Conservation (phyloP, 64 coral and sea anemone species). For the Stichodactyla mertensii region DNA sequence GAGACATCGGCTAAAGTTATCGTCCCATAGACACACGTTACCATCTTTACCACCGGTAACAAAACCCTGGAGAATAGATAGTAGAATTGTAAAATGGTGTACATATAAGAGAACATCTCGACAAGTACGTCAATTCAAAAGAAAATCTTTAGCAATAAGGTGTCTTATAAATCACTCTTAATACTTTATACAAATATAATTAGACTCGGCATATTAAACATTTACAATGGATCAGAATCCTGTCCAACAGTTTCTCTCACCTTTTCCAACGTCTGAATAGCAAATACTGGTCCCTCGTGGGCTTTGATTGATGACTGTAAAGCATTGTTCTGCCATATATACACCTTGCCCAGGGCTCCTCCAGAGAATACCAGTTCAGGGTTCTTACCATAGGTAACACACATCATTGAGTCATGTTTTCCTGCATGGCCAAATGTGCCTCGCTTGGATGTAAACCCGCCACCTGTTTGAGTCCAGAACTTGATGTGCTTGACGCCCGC, state of each 20-base stretch:
- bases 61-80: constrained; percentile 41
- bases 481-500: constrained; percentile 98
- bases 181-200: too few species aligned
- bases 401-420: constrained; percentile 96
- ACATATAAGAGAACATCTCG: too few species aligned
- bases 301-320: constrained; percentile 75
- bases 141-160: too few species aligned
- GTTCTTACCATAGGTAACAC: constrained; percentile 81
- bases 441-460: constrained; percentile 96
- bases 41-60: constrained; percentile 99
- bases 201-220: too few species aligned
- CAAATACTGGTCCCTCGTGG: constrained; percentile 95
- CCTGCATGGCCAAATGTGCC: constrained; percentile 82
- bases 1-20: constrained; percentile 80
- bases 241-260: constrained; percentile 20
- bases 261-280: constrained; percentile 97
- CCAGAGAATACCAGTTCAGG: constrained; percentile 81
- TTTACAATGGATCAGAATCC: too few species aligned
- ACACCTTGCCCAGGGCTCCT: constrained; percentile 90
- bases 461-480: constrained; percentile 98
- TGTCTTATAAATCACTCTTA: too few species aligned
- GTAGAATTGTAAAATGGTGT: background rate
- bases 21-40: constrained; percentile 81
- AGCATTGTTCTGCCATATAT: constrained; percentile 76
- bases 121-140: too few species aligned